Conservation (phyloP, 2,888 invertebrate species). For the Phortica magna region DNA sequence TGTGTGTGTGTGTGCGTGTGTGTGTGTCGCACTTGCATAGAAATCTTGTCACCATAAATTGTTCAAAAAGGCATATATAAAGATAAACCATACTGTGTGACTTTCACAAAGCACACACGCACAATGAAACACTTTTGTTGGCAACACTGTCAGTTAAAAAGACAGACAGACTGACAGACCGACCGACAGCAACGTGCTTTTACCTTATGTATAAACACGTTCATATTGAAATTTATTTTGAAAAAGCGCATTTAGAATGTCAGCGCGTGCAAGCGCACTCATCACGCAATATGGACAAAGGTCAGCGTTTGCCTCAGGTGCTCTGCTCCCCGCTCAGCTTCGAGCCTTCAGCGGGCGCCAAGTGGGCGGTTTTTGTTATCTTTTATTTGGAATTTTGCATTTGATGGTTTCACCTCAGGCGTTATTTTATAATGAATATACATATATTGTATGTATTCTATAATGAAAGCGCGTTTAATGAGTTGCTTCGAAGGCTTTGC, state of each 20-base stretch:
- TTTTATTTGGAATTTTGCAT: too few relatives aligned
- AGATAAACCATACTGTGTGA: not conserved
- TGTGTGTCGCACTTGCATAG: constrained; percentile 17
- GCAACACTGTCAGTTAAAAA: not conserved
- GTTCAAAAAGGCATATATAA: not conserved
- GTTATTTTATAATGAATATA: too few relatives aligned
- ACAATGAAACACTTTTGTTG: not conserved
- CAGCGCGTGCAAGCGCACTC: constrained; percentile 5
- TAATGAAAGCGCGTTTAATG: not conserved
- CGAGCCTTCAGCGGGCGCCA: too few relatives aligned
- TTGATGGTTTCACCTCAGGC: too few relatives aligned
- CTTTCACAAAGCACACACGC: not conserved
- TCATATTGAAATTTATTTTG: not conserved
- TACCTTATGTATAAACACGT: too few relatives aligned
- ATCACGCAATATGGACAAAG: constrained; percentile 3
- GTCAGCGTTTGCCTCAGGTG: constrained; percentile 2
- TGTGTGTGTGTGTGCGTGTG: not conserved
- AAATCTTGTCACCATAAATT: constrained; percentile 26
- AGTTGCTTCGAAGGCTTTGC: not conserved
- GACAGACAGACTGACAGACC: not conserved
- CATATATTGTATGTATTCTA: too few relatives aligned
- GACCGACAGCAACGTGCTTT: not conserved
- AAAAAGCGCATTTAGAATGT: constrained; percentile 10
- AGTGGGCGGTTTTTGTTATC: too few relatives aligned
- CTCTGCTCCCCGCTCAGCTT: not conserved